Conservation (phyloP, 2,888 invertebrate species). For the Dynastes grantii region DNA sequence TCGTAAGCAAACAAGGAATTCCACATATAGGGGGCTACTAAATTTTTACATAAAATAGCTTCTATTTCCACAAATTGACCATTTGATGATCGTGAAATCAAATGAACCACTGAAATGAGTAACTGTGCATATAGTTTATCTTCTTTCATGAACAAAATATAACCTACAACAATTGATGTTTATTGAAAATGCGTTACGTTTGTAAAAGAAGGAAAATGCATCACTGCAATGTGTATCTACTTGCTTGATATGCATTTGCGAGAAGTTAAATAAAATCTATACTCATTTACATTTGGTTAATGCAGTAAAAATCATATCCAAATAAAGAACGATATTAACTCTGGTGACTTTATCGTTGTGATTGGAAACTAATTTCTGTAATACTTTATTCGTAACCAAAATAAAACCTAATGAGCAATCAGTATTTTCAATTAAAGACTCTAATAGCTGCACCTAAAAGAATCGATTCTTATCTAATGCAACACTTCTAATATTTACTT, state of each 20-base stretch:
- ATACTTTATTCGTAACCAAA: conserved; percentile 30
- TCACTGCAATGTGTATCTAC: too few relatives aligned
- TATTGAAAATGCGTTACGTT: background rate
- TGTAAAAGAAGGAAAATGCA: background rate
- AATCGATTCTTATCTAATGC: background rate
- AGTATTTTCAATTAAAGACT: conserved; percentile 9
- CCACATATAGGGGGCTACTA: conserved; percentile 61
- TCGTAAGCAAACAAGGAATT: conserved; percentile 62
- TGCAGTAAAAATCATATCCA: conserved; percentile 28
- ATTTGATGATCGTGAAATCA: conserved; percentile 55
- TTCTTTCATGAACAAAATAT: conserved; percentile 36
- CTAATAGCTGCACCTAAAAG: conserved; percentile 25
- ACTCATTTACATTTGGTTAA: conserved; percentile 31
- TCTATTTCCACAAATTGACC: conserved; percentile 57
- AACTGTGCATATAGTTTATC: conserved; percentile 56
- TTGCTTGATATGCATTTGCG: too few relatives aligned
- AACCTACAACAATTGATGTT: conserved; percentile 24
- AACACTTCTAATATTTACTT: conserved; percentile 9
- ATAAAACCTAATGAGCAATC: conserved; percentile 36
- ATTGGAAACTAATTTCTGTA: conserved; percentile 33
- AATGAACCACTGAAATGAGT: conserved; percentile 57
- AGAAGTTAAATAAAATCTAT: background rate
- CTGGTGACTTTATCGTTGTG: conserved; percentile 3
- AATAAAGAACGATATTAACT: conserved; percentile 28
- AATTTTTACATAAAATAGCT: conserved; percentile 58